Conservation (phyloP, 2,113 vertebrate genomes). For the Aramus guarauna region DNA sequence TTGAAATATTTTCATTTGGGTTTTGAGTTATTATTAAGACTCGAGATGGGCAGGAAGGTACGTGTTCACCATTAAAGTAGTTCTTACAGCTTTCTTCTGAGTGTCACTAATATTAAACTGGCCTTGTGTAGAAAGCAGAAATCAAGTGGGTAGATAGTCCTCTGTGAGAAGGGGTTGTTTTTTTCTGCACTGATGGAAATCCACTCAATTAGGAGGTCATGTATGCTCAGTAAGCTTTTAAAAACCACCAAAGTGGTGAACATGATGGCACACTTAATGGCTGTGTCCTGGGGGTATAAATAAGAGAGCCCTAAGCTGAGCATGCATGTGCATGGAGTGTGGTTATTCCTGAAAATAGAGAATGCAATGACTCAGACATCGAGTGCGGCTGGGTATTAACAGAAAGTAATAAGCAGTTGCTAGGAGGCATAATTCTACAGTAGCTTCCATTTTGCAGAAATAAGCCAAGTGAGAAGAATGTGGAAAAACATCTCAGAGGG, state of each 20-base stretch:
- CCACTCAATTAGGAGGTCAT: background rate
- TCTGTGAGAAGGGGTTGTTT: background rate
- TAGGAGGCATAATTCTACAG: background rate
- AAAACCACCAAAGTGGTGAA: background rate
- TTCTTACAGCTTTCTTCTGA: background rate
- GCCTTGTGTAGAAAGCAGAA: background rate
- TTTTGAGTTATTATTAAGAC: background rate
- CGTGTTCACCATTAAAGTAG: background rate
- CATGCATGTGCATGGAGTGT: background rate
- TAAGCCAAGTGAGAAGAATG: background rate
- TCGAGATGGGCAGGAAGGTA: background rate
- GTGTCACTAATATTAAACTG: background rate
- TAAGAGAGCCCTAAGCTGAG: background rate
- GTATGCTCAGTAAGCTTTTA: background rate
- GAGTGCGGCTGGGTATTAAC: background rate
- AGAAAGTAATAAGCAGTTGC: constrained; percentile 12
- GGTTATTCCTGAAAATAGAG: constrained; percentile 6
- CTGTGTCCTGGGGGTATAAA: background rate
- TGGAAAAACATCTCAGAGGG: background rate
- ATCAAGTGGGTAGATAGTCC: background rate
- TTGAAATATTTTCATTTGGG: background rate
- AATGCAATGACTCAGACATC: background rate
- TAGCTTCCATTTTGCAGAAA: background rate
- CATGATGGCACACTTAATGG: background rate
- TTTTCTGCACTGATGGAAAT: background rate